Base-by-base conservation (phyloP, 2,113 vertebrate species). In the Machaerirhynchus nigripectus region DNA sequence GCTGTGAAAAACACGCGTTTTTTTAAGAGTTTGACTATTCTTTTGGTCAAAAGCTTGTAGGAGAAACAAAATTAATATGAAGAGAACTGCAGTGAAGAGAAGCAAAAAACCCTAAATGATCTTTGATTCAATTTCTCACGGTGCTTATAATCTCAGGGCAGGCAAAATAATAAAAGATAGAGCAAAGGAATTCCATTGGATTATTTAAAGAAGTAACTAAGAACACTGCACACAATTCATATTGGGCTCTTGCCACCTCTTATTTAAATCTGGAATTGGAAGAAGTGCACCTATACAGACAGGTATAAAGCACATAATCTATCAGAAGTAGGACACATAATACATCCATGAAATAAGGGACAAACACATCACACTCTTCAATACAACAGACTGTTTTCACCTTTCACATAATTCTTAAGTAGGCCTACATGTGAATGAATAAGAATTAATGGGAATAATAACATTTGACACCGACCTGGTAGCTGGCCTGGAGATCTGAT, bases 151-250 rank as follows among this genome's bases (percentile, higher is more conserved):
- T 82, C 76, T 93, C 47, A 59, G 44, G 40, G 16, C 61, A 88
- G 35, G 55, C 40, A 90, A 96, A 95, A 92, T 86, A 92, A 87
- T 92, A 87, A 88, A 92, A 94, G 22, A 27, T 1, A 49, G 68
- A 84, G 79, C 60, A 93, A 88, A 88, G 83, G 39, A 88, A 97
- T 94, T 92, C 52, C 44, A 49, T 42, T 2, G 50, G 82, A 94
- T 94, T 92, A 87, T 90, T 92, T 39, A 53, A 90, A 92, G 87
- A 81, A 95, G 81, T 84, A 88, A 39, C 21, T 83, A 37, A 84
- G 88, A 94, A 52, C n/a, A 81, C 16, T 11, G 40, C 86, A 92
- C 37, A 90, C 60, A 79, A 49, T 92, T 90, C 68, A 90, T 93
- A 85, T 65, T 69, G 84, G 61, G 67, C 49, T 60, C 79, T 81